Evolutionary conservation across 1,140 invertebrate genomes (phyloP).

Genomic region (Caenorhabditis elegans): DNA sequence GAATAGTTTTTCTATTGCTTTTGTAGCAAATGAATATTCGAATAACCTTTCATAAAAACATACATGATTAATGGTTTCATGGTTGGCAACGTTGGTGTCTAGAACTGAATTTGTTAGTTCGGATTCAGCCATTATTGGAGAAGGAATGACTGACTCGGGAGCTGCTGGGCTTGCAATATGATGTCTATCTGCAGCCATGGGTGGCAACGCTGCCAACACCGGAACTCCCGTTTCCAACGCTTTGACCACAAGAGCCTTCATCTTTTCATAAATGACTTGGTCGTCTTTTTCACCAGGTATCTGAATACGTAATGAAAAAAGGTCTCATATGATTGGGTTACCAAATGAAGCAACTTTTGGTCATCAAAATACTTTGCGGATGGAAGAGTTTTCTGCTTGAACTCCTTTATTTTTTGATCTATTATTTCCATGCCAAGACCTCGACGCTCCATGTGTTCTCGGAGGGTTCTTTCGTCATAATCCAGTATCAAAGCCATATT

Average conservation of each 20-base stretch:
- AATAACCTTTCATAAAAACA: no score
- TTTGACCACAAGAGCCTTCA: slow-evolving; percentile 55
- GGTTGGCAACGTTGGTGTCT: not conserved
- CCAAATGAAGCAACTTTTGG: slow-evolving; percentile 63
- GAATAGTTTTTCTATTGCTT: no score
- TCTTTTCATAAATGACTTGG: slow-evolving; percentile 59
- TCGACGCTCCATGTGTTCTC: slow-evolving; percentile 59
- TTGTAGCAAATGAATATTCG: no score
- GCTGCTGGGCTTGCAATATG: not conserved
- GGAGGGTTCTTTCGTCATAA: slow-evolving; percentile 63
- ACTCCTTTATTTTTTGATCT: slow-evolving; percentile 62
- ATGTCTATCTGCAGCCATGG: not conserved
- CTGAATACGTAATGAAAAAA: no score
- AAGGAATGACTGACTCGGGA: not conserved
- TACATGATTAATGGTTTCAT: not conserved
- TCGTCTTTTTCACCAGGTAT: slow-evolving; percentile 65
- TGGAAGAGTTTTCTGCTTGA: slow-evolving; percentile 63
- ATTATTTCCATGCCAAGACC: slow-evolving; percentile 60
- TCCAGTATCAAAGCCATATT: slow-evolving; percentile 66
- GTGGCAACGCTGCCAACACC: slow-evolving; percentile 34
- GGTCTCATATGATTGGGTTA: slow-evolving; percentile 15
- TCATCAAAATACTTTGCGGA: slow-evolving; percentile 66
- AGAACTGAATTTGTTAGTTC: not conserved
- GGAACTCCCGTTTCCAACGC: slow-evolving; percentile 60
- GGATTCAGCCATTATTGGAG: slow-evolving; percentile 1